phyloP scores from a whole-genome alignment of 2,113 vertebrate genomes.

The Piprites chloris region DNA sequence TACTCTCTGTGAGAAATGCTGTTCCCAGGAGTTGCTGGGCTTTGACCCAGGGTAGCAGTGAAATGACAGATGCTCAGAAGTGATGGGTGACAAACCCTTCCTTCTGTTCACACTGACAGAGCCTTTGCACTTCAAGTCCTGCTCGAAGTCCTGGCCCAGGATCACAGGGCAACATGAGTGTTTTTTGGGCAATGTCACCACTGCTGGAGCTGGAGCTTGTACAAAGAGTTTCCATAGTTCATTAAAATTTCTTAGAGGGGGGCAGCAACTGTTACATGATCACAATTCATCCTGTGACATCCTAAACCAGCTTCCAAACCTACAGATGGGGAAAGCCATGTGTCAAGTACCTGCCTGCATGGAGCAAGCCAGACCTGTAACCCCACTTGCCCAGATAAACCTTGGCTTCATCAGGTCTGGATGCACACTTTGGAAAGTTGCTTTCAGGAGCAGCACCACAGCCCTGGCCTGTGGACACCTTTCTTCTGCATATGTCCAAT shows the following conservation, averaged over 20 bases:
- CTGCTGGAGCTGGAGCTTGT: background rate
- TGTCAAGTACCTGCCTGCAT: background rate
- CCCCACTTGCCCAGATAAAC: background rate
- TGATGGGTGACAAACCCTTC: background rate
- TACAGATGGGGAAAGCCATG: background rate
- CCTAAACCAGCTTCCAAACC: background rate
- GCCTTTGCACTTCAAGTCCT: background rate
- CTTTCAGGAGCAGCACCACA: background rate
- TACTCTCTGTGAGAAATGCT: background rate
- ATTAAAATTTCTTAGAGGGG: background rate
- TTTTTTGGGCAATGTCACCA: background rate
- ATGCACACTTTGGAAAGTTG: background rate
- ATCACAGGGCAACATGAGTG: background rate
- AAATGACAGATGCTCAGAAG: background rate
- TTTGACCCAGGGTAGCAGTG: background rate
- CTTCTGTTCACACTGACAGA: background rate
- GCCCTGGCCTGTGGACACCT: background rate
- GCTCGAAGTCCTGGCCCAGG: background rate
- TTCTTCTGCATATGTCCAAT: background rate
- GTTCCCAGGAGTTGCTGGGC: background rate
- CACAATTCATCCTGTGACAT: background rate
- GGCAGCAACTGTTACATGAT: background rate
- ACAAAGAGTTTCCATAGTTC: background rate
- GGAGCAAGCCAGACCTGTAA: background rate
- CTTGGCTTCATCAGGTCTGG: fast-evolving